A percentile compares a stretch with the other conserved stretches of the same genome.
phyloP scores from a whole-genome alignment of 2,113 vertebrate species.

The Cyanocitta stelleri region DNA sequence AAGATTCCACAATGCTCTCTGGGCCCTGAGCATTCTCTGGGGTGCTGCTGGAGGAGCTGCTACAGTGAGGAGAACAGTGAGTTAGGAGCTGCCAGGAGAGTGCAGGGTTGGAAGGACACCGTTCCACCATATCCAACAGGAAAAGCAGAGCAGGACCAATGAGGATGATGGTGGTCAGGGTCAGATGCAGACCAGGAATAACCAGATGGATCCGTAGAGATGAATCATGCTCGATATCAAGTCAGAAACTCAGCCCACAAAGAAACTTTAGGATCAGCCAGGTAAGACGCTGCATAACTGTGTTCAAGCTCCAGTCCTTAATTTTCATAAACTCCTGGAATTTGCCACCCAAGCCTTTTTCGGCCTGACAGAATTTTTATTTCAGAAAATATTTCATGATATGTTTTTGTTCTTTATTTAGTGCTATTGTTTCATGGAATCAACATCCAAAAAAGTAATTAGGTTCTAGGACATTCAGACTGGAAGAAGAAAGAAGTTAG shows the following conservation, averaged over 20 bases:
- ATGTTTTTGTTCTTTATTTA: not conserved
- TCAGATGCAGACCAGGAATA: not conserved
- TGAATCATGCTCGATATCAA: not conserved
- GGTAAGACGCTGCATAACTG: fast-evolving
- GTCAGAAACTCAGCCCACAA: not conserved
- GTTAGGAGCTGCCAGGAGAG: not conserved
- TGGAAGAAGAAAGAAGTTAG: not conserved
- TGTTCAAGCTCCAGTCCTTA: not conserved
- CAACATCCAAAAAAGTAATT: not conserved
- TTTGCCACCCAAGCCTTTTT: not conserved
- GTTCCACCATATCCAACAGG: not conserved
- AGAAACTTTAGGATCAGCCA: not conserved
- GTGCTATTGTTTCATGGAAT: not conserved
- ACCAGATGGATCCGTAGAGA: not conserved
- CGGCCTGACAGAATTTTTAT: not conserved
- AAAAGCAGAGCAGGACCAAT: not conserved
- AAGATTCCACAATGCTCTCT: not conserved
- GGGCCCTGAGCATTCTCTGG: not conserved
- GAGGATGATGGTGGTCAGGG: too few species aligned
- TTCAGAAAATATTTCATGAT: not conserved
- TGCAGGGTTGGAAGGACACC: not conserved
- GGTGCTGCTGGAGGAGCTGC: not conserved
- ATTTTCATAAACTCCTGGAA: not conserved
- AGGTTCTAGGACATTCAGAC: not conserved
- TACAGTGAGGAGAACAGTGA: fast-evolving